Evolutionary conservation across 2,888 invertebrate genomes (phyloP).

Genomic region (Pyralis farinalis): DNA sequence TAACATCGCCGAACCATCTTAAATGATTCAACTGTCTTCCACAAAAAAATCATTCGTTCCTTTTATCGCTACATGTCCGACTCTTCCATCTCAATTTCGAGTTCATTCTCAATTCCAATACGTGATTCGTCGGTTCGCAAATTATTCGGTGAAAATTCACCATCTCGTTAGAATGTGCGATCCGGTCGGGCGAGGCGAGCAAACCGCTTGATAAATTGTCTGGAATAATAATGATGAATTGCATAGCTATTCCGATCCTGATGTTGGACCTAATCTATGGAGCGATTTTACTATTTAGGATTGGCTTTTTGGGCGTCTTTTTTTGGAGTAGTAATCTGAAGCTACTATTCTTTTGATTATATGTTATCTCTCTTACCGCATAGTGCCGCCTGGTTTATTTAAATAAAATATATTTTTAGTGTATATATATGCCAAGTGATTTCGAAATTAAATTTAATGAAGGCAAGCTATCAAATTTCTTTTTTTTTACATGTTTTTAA

Average conservation of each 20-base stretch:
- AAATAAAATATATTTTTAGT: no score
- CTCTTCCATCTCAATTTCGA: conserved; percentile 78
- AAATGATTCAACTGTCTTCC: conserved; percentile 28
- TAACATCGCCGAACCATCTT: no score
- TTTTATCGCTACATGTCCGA: conserved; percentile 60
- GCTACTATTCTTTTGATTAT: no score
- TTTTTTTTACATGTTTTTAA: no score
- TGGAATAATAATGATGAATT: conserved; percentile 82
- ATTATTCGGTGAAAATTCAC: conserved; percentile 81
- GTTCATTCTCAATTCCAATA: conserved; percentile 78
- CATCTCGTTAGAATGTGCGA: conserved; percentile 81
- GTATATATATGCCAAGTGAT: no score
- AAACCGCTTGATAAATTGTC: conserved; percentile 81
- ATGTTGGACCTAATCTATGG: conserved; percentile 68
- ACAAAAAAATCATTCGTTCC: conserved; percentile 24
- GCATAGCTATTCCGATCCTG: conserved; percentile 66
- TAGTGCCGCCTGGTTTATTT: no score
- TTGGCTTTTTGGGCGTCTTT: conserved; percentile 16
- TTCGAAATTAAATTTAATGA: no score
- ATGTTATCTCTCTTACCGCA: no score
- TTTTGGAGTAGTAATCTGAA: no score
- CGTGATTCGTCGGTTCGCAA: conserved; percentile 80
- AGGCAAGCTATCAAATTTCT: no score
- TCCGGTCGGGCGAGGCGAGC: conserved; percentile 70
- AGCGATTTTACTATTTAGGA: conserved; percentile 42